Percentiles rank a stretch among this genome's conserved stretches.
Evolutionary conservation across 2,797 vertebrate species (phyloP).

Genomic region (Micropoecilia bifurca): DNA sequence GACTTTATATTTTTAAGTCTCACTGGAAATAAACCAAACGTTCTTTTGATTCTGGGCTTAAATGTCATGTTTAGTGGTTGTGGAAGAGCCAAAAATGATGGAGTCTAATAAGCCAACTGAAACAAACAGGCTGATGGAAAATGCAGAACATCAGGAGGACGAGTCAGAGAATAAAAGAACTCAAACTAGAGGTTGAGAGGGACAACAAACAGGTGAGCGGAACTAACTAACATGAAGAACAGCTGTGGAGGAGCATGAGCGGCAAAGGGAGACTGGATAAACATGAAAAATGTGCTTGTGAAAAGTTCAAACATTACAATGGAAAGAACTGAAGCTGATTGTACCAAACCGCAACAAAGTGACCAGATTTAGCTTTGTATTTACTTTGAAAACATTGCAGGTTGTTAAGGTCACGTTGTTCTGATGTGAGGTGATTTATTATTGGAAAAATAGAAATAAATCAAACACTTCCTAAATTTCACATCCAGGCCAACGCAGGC

Average conservation of each 20-base stretch:
- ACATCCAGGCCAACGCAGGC: background rate
- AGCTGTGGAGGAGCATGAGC: background rate
- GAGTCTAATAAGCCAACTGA: background rate
- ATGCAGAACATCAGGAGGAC: background rate
- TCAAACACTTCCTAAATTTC: background rate
- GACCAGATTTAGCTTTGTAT: background rate
- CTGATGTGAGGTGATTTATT: background rate
- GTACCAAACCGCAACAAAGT: background rate
- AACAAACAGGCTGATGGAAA: background rate
- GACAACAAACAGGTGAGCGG: background rate
- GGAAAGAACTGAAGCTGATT: background rate
- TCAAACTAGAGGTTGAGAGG: background rate
- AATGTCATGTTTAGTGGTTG: background rate
- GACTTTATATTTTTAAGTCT: background rate
- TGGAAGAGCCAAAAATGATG: background rate
- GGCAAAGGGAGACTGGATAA: background rate
- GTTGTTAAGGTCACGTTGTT: background rate
- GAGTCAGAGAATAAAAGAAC: background rate
- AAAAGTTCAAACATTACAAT: background rate
- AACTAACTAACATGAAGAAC: background rate
- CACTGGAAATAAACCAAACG: background rate
- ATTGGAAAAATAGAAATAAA: background rate
- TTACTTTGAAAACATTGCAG: background rate
- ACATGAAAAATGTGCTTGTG: background rate
- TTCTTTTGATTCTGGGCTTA: background rate